These are phyloP conservation scores for Frankliniella fusca DNA, from an alignment of 2,888 invertebrate species.

Conservation along the genomic window DNA sequence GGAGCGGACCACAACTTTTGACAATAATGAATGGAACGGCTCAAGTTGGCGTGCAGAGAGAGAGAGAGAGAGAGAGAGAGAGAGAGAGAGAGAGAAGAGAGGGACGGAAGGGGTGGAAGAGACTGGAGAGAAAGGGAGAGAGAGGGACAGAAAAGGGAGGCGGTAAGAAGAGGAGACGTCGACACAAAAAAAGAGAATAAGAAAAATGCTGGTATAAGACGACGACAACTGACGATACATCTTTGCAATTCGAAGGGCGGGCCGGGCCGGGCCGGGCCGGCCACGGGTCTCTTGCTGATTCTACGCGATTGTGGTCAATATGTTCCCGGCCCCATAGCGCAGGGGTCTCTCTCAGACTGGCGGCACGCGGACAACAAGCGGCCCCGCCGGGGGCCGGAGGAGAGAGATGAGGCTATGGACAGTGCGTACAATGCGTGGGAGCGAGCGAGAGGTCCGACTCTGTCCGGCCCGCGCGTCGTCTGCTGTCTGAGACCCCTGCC, in stretches of 20 bases:
- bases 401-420: too few species aligned
- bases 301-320: background rate
- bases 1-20: background rate
- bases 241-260: background rate
- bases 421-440: too few species aligned
- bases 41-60: background rate
- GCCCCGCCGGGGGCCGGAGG: too few species aligned
- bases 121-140: too few species aligned
- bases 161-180: background rate
- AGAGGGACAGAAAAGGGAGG: background rate
- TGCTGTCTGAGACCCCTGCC: too few species aligned
- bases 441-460: too few species aligned
- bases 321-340: too few species aligned
- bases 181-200: background rate
- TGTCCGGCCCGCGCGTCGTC: too few species aligned
- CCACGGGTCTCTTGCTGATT: background rate
- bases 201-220: too few species aligned
- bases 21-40: slow-evolving; percentile 14
- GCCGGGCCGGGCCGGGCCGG: background rate
- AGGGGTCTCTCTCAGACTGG: too few species aligned
- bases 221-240: background rate
- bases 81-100: background rate
- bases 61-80: background rate
- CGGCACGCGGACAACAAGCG: too few species aligned
- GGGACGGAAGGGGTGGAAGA: too few species aligned